These are phyloP conservation scores for Heteractis magnifica DNA, from an alignment of 92 coral and sea anemone species.

Conservation along the genomic window DNA sequence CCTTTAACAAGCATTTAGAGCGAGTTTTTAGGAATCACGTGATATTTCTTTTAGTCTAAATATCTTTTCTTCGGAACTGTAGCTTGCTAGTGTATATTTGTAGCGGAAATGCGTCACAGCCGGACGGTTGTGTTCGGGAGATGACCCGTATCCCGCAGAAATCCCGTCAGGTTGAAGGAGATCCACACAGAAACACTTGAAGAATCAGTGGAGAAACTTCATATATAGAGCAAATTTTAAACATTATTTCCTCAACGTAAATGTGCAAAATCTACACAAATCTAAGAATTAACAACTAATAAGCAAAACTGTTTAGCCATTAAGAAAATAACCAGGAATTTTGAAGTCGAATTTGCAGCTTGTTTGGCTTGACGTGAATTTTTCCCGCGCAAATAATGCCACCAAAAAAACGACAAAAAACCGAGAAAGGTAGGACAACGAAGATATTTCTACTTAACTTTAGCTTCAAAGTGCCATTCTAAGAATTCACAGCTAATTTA, in stretches of 20 bases:
- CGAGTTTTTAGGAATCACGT: no score
- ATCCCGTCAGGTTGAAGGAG: not conserved
- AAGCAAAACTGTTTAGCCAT: not conserved
- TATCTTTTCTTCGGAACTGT: not conserved
- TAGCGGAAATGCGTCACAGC: not conserved
- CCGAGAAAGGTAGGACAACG: conserved; percentile 1
- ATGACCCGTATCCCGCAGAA: not conserved
- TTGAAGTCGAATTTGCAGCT: not conserved
- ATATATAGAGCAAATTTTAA: not conserved
- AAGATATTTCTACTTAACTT: not conserved
- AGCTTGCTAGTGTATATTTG: not conserved
- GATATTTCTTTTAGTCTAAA: no score
- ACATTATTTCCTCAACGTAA: not conserved
- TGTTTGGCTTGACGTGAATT: not conserved
- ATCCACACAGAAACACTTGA: not conserved
- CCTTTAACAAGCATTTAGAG: no score
- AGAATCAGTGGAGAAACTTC: not conserved
- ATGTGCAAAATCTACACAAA: not conserved
- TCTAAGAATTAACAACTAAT: not conserved
- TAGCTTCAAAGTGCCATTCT: not conserved
- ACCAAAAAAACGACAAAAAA: conserved; percentile 28
- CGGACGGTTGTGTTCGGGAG: no score
- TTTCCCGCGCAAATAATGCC: conserved; percentile 16
- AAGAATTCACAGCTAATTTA: not conserved
- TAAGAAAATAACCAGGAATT: not conserved